Percentiles rank a stretch among this genome's conserved stretches.
Conservation (phyloP, 2,113 vertebrate species). For the Ornithorhynchus anatinus region DNA sequence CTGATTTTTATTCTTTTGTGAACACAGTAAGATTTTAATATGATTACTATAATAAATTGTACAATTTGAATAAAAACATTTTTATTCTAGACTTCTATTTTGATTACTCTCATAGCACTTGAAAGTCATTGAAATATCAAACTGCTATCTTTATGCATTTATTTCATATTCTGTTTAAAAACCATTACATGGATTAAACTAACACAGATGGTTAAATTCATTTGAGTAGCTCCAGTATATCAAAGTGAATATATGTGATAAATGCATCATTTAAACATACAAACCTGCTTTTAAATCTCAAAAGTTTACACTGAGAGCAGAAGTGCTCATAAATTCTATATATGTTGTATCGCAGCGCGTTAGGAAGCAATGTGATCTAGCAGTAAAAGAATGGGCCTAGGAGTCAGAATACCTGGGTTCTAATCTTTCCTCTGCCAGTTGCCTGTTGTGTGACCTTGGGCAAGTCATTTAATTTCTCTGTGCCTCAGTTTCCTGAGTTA, state of each 20-base stretch:
- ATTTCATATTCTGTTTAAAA: slow-evolving; percentile 48
- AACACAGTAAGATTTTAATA: not conserved
- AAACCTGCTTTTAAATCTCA: not conserved
- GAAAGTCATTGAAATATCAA: slow-evolving; percentile 44
- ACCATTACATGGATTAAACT: slow-evolving; percentile 11
- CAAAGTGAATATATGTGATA: slow-evolving; percentile 41
- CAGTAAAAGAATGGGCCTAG: not conserved
- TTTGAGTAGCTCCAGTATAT: slow-evolving; percentile 22
- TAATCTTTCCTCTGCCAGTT: no score
- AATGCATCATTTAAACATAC: slow-evolving; percentile 41
- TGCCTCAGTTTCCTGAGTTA: no score
- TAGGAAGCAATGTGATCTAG: not conserved
- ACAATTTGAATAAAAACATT: not conserved
- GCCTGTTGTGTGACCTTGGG: no score
- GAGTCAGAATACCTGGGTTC: no score
- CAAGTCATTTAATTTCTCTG: no score
- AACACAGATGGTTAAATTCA: slow-evolving; percentile 20
- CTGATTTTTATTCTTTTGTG: slow-evolving; percentile 17
- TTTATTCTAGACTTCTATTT: not conserved
- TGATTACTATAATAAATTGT: slow-evolving; percentile 1
- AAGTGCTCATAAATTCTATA: not conserved
- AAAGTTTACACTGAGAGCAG: slow-evolving; percentile 23
- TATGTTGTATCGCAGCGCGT: slow-evolving; percentile 2
- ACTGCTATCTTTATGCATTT: slow-evolving; percentile 26
- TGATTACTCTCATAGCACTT: slow-evolving; percentile 14